Evolutionary conservation across 2,797 vertebrate species (phyloP).

Genomic region (Lepus townsendii): DNA sequence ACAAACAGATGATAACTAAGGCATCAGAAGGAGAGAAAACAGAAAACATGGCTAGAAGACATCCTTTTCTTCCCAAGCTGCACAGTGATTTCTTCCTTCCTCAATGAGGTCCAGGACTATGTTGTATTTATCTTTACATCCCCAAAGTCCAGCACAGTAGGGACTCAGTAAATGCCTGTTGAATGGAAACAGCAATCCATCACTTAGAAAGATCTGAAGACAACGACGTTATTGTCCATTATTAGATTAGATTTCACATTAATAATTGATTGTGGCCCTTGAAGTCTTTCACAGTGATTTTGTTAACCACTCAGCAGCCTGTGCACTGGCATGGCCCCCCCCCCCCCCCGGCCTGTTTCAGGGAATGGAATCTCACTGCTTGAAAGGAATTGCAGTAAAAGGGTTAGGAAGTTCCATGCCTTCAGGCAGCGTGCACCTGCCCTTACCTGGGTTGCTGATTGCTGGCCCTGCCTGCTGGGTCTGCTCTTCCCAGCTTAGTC

Average conservation of each 20-base stretch:
- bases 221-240: not conserved
- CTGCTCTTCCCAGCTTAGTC: not conserved
- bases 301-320: slow-evolving; percentile 29
- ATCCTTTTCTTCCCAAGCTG: not conserved
- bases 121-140: not conserved
- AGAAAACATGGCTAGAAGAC: not conserved
- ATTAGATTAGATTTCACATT: slow-evolving; percentile 49
- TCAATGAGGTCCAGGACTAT: not conserved
- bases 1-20: not conserved
- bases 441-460: not conserved
- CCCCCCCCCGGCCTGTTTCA: not conserved
- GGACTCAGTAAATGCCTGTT: not conserved
- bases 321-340: not conserved
- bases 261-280: slow-evolving; percentile 57
- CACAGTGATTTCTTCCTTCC: not conserved
- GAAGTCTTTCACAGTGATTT: slow-evolving; percentile 52
- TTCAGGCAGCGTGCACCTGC: not conserved
- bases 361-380: not conserved
- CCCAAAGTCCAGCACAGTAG: not conserved
- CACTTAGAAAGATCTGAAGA: not conserved
- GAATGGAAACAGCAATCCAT: not conserved
- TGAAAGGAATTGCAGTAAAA: not conserved
- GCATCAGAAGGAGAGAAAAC: not conserved
- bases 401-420: not conserved
- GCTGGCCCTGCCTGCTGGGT: too few species aligned